Evolutionary conservation across 2,113 vertebrate species (phyloP).

Genomic region (Paratilapia polleni): DNA sequence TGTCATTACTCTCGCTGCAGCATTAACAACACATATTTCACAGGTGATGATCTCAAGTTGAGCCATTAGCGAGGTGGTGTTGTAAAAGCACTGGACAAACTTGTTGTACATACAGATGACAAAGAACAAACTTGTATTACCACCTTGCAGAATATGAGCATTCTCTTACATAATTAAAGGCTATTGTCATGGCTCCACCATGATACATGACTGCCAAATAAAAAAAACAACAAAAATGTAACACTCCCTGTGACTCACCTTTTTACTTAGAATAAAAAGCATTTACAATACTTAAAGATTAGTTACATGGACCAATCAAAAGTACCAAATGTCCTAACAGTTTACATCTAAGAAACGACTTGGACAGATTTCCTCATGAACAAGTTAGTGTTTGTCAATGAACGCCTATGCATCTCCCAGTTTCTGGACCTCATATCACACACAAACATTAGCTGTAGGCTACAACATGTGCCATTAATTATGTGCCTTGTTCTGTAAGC

Average conservation of each 20-base stretch:
- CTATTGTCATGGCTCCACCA: neutral
- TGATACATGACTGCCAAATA: neutral
- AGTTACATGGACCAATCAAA: neutral
- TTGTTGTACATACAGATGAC: neutral
- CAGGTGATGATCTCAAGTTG: too few relatives aligned
- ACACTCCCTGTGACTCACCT: neutral
- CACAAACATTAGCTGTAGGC: neutral
- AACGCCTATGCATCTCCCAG: neutral
- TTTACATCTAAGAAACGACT: neutral
- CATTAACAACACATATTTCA: too few relatives aligned
- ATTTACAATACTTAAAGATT: neutral
- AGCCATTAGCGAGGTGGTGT: too few relatives aligned
- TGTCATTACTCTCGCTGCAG: too few relatives aligned
- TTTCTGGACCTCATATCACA: neutral
- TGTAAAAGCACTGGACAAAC: neutral
- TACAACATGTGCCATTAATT: neutral
- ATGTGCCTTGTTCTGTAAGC: neutral
- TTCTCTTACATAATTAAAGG: accelerated
- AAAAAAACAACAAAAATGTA: neutral
- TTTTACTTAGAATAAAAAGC: neutral
- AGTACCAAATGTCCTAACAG: neutral
- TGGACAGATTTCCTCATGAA: neutral
- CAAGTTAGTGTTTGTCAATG: neutral
- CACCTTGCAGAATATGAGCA: neutral
- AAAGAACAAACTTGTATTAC: neutral